A percentile compares a stretch with the other conserved stretches of the same genome.
phyloP scores from a whole-genome alignment of 2,888 invertebrate species.

The Lucinisca nassula region DNA sequence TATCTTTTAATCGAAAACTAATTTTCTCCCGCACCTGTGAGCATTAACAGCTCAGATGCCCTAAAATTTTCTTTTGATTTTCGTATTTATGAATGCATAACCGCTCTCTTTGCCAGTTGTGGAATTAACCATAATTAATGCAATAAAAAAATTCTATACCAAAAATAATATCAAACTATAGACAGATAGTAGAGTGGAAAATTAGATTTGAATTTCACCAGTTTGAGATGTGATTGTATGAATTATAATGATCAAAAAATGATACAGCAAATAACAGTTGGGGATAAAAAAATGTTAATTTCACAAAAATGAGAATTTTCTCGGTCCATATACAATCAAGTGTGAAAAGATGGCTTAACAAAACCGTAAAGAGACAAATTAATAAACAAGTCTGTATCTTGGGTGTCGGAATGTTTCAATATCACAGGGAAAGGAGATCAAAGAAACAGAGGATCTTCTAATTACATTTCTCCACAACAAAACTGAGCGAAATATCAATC shows the following conservation, averaged over 20 bases:
- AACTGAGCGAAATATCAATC: constrained; percentile 1
- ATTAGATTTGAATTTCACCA: constrained; percentile 6
- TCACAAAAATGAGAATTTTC: background rate
- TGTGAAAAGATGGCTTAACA: background rate
- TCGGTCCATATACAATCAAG: background rate
- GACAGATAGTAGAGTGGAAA: constrained; percentile 13
- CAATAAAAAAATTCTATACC: constrained; percentile 65
- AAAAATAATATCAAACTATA: constrained; percentile 44
- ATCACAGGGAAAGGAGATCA: background rate
- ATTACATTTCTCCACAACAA: constrained; percentile 1
- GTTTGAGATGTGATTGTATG: background rate
- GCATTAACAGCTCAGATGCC: constrained; percentile 69
- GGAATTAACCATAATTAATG: constrained; percentile 73
- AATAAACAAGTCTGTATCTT: constrained; percentile 4
- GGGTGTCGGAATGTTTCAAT: constrained; percentile 6
- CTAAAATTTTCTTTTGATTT: constrained; percentile 67
- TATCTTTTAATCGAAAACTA: constrained; percentile 54
- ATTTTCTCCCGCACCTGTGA: constrained; percentile 70
- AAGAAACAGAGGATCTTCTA: background rate
- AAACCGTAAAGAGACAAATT: constrained; percentile 13
- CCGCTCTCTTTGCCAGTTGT: constrained; percentile 38
- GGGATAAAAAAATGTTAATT: constrained; percentile 1
- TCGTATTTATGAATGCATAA: constrained; percentile 30
- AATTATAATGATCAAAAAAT: constrained; percentile 8
- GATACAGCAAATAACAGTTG: background rate